Evolutionary conservation across 2,888 invertebrate genomes (phyloP), one percentile per base, ranked within the genome.

Genomic region (Xestobium rufovillosum): DNA sequence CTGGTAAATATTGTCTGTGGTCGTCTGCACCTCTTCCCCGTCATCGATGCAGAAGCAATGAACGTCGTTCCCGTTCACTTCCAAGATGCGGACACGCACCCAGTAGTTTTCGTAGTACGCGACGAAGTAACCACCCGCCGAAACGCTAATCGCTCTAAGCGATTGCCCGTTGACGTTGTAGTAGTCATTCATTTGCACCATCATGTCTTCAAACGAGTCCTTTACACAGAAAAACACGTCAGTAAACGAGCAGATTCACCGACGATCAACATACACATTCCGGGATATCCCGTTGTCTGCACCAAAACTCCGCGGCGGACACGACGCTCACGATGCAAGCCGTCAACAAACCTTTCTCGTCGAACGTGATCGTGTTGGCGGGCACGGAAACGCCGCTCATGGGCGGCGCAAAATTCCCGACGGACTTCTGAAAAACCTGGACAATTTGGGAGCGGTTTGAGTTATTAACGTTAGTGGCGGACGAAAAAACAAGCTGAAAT

Each of bases 41-140:
- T 74, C 77, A 60, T 88, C 88, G 6, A 87, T 79, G 43, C 84
- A 76, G 48, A 80, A 81, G 34, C 81, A 80, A 26, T 51, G 48
- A 4, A 61, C 53, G 4, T 48, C 45, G 4, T 49, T 60, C 4
- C 50, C 51, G 2, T 34, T 33, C 0, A 43, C 37, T 29, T 63
- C 49, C 1, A 50, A 38, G n/a, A 47, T 62, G 26, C 66, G 44
- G 3, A 67, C 66, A 14, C 65, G 53, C 1, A 72, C 68, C 68
- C 70, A 73, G 0, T 55, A 57, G n/a, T 57, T 59, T 1, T 69
- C 66, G 31, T 58, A 59, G 3, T 64, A 50, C 0, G 67, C 67
- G 6, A 59, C 57, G 43, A 72, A 74, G 40, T 67, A 69, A 28
- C 59, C 56, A 2, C 65, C 67, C 3, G 50, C 43, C 14, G 58